Conservation (phyloP, 2,888 invertebrate species). For the Cephus nigrinus region DNA sequence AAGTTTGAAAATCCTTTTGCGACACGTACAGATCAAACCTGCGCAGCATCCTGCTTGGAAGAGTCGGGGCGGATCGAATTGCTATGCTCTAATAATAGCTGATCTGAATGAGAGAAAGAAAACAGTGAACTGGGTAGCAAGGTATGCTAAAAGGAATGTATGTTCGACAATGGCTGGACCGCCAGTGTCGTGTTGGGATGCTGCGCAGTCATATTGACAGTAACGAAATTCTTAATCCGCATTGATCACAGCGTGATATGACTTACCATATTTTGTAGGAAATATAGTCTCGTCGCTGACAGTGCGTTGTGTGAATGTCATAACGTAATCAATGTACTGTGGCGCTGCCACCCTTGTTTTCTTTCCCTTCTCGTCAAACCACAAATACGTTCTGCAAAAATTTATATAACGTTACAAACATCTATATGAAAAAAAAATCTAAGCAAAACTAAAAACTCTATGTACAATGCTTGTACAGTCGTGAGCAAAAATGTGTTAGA, state of each 20-base stretch:
- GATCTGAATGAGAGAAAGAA: not conserved
- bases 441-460: not conserved
- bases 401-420: not conserved
- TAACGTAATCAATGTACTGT: constrained; percentile 98
- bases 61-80: not conserved
- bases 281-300: constrained; percentile 97
- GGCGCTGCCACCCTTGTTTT: constrained; percentile 97
- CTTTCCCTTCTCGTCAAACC: constrained; percentile 99
- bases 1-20: not conserved
- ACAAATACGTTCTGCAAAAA: constrained; percentile 88
- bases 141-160: not conserved
- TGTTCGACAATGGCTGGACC: not conserved
- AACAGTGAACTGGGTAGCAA: not conserved
- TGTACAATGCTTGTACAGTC: not conserved
- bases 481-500: too few species aligned
- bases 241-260: not conserved
- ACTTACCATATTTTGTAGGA: constrained; percentile 97
- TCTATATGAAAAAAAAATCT: not conserved
- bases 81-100: not conserved
- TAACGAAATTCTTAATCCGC: not conserved
- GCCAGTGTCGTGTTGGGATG: not conserved
- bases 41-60: not conserved
- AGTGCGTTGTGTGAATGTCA: constrained; percentile 97
- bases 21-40: not conserved
- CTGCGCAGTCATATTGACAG: not conserved